Evolutionary conservation across 2,797 vertebrate species (phyloP).

Genomic region (Coracias cyanogaster): DNA sequence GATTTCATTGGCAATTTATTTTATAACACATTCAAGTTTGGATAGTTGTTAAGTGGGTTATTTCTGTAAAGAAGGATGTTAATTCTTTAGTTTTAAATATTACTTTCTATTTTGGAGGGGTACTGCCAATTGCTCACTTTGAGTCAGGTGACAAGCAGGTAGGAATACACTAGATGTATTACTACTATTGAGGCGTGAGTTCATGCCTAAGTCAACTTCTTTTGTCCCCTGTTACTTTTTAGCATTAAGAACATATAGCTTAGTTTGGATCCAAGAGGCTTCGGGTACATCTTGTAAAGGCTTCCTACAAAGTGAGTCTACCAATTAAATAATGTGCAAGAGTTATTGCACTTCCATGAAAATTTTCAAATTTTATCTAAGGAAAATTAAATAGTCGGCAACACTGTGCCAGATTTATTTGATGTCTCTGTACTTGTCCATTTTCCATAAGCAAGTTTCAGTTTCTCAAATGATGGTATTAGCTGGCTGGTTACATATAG

Average conservation of each 20-base stretch:
- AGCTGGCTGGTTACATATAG: background rate
- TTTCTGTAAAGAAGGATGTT: background rate
- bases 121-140: background rate
- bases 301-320: background rate
- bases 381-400: background rate
- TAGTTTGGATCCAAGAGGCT: background rate
- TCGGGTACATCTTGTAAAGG: background rate
- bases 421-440: background rate
- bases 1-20: background rate
- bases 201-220: background rate
- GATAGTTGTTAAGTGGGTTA: background rate
- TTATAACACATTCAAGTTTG: background rate
- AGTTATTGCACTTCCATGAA: background rate
- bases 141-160: background rate
- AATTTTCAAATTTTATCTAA: background rate
- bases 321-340: background rate
- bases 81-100: background rate
- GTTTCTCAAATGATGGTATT: background rate
- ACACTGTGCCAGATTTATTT: background rate
- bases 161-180: background rate
- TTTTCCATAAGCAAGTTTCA: background rate
- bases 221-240: background rate
- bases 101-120: background rate
- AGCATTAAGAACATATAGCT: background rate
- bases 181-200: background rate